A percentile compares a stretch with the other conserved stretches of the same genome.
Conservation (phyloP, 2,113 vertebrate species). For the Pseudopipra pipra region DNA sequence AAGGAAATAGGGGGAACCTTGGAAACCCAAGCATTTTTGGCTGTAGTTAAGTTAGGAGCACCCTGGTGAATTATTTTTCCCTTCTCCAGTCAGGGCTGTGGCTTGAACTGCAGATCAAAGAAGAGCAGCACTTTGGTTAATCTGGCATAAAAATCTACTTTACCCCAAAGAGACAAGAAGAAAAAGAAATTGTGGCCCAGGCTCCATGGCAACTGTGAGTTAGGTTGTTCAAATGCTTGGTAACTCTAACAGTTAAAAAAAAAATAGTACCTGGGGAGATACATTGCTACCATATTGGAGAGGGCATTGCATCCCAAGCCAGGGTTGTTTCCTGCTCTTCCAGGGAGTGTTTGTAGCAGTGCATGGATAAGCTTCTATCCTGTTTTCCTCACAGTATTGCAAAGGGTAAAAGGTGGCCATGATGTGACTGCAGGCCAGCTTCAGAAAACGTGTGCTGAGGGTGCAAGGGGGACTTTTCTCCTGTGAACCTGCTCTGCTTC, state of each 20-base stretch:
- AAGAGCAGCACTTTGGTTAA: constrained; percentile 62
- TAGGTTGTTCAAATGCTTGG: background rate
- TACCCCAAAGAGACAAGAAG: constrained; percentile 45
- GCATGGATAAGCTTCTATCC: background rate
- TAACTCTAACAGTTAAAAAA: background rate
- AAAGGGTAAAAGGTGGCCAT: background rate
- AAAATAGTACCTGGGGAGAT: constrained; percentile 24
- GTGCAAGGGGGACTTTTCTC: background rate
- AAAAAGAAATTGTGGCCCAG: constrained; percentile 39
- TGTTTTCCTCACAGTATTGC: background rate
- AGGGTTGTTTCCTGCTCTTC: background rate
- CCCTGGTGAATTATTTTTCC: constrained; percentile 36
- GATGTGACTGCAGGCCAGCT: background rate
- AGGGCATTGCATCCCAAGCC: background rate
- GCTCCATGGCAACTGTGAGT: constrained; percentile 17
- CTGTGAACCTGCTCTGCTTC: background rate
- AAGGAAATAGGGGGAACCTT: background rate
- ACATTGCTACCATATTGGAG: background rate
- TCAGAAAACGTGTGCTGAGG: background rate
- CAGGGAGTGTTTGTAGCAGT: background rate
- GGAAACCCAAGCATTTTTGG: background rate
- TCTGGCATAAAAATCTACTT: constrained; percentile 64
- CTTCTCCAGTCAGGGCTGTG: background rate
- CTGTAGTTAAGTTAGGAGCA: background rate
- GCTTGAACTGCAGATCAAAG: constrained; percentile 81